Evolutionary conservation across 2,888 invertebrate species (phyloP).

Genomic region (Xestia sexstrigata): DNA sequence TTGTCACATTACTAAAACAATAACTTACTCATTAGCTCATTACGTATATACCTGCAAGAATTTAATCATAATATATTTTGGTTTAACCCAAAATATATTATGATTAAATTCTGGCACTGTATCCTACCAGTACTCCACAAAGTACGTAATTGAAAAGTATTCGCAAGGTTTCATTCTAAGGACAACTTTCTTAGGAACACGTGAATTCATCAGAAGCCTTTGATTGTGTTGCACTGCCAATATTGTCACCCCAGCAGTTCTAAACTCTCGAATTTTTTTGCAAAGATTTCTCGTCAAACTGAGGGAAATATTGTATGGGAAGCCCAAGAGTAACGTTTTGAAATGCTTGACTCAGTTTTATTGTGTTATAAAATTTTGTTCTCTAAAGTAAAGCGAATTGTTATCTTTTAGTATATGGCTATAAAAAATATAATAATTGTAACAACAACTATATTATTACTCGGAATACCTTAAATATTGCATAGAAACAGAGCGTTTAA

Average conservation of each 20-base stretch:
- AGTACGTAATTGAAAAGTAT: not conserved
- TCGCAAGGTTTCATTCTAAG: not conserved
- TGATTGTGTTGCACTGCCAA: conserved; percentile 59
- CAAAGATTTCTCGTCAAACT: not conserved
- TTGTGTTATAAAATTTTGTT: conserved; percentile 15
- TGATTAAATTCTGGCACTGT: not conserved
- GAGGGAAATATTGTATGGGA: not conserved
- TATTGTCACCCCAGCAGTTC: conserved; percentile 29
- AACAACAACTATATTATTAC: not conserved
- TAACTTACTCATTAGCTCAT: not conserved
- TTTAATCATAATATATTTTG: no score
- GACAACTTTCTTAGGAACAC: conserved; percentile 41
- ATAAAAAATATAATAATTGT: conserved; percentile 1
- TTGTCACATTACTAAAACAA: conserved; percentile 29
- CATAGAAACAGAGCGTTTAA: not conserved
- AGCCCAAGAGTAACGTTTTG: conserved; percentile 6
- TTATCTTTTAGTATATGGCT: conserved; percentile 3
- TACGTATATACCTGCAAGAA: no score
- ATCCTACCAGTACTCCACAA: not conserved
- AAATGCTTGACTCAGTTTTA: conserved; percentile 18
- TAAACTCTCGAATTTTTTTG: conserved; percentile 8
- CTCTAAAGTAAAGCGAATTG: not conserved
- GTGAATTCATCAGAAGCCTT: conserved; percentile 46
- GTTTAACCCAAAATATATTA: conserved; percentile 9
- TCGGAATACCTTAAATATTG: not conserved